Conservation (phyloP, 2,888 invertebrate genomes). For the Ptychoptera albimana region DNA sequence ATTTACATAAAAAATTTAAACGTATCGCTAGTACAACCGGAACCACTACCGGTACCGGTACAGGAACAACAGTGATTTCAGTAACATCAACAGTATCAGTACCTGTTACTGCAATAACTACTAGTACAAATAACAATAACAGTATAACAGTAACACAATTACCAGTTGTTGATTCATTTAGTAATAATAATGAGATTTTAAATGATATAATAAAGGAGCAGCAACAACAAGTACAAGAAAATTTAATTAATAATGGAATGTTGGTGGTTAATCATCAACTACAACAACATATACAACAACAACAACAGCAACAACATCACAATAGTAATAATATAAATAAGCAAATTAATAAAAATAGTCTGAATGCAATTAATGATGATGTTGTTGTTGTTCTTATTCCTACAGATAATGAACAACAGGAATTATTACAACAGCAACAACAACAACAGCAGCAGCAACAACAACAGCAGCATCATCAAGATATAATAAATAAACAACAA, state of each 20-base stretch:
- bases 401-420: no score
- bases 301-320: conserved; percentile 1
- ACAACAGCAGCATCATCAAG: neutral
- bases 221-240: no score
- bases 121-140: conserved; percentile 1
- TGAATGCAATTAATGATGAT: no score
- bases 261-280: no score
- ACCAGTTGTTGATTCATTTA: no score
- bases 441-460: neutral
- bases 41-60: conserved; percentile 6
- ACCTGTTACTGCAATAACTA: neutral
- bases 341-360: no score
- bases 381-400: no score
- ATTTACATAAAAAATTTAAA: conserved; percentile 87
- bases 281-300: neutral
- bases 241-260: no score
- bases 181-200: no score
- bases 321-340: no score
- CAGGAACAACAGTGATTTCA: neutral
- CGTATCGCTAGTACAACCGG: conserved; percentile 60
- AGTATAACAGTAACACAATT: neutral
- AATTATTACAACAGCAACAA: neutral
- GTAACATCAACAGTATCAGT: neutral
- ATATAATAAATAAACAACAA: neutral
- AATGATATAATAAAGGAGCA: no score